Percentiles rank a stretch among this genome's conserved stretches.
phyloP scores from a whole-genome alignment of 2,888 invertebrate genomes.

The Drosophila rubida region DNA sequence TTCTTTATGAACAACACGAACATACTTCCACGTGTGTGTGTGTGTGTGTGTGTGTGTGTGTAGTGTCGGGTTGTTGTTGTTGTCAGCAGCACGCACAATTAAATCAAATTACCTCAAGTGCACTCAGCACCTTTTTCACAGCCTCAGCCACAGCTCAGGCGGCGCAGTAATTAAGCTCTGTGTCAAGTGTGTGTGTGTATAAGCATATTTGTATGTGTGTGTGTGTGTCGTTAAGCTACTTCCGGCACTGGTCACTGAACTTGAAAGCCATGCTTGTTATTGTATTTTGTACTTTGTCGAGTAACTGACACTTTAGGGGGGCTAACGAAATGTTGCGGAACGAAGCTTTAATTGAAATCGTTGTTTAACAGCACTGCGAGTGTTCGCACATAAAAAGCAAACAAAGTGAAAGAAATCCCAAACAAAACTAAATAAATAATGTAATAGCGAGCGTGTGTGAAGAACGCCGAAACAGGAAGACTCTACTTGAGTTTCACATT shows the following conservation, averaged over 20 bases:
- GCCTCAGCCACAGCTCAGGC: conserved; percentile 22
- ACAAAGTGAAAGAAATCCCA: conserved; percentile 2
- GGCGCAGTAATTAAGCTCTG: conserved; percentile 68
- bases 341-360: conserved; percentile 58
- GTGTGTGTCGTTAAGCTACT: conserved; percentile 28
- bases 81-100: conserved; percentile 70
- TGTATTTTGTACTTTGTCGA: conserved; percentile 9
- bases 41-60: no score
- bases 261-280: conserved; percentile 23
- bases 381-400: conserved; percentile 18
- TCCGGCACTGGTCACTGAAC: conserved; percentile 59
- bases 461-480: neutral
- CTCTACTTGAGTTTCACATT: neutral
- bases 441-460: neutral
- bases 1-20: conserved; percentile 58
- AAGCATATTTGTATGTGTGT: conserved; percentile 3
- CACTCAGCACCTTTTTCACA: conserved; percentile 67
- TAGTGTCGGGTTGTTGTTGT: conserved; percentile 27
- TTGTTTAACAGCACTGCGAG: conserved; percentile 20
- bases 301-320: conserved; percentile 30
- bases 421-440: neutral
- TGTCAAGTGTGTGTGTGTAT: conserved; percentile 41
- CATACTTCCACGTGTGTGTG: no score
- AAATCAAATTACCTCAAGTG: conserved; percentile 80
- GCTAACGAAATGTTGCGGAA: conserved; percentile 22